Evolutionary conservation across 2,888 invertebrate species (phyloP).

Genomic region (Schizaphis graminum): DNA sequence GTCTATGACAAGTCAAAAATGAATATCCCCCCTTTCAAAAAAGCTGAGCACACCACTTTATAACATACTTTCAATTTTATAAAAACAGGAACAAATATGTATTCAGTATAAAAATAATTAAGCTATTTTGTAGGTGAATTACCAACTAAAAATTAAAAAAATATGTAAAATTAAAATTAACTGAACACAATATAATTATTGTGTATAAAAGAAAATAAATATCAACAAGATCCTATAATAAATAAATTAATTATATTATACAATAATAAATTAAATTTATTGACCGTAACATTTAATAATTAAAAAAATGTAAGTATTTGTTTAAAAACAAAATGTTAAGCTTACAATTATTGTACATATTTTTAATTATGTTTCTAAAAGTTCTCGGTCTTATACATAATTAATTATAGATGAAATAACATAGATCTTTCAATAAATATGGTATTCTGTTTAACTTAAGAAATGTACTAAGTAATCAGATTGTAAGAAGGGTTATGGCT

Average conservation of each 20-base stretch:
- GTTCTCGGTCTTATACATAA: not conserved
- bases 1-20: too few species aligned
- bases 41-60: too few species aligned
- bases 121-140: not conserved
- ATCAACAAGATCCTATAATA: not conserved
- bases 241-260: not conserved
- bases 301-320: not conserved
- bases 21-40: too few species aligned
- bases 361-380: not conserved
- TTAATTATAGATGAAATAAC: not conserved
- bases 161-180: not conserved
- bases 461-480: too few species aligned
- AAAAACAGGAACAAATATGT: not conserved
- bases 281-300: not conserved
- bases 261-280: not conserved
- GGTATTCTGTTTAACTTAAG: not conserved
- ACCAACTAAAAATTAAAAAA: not conserved
- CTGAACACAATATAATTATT: not conserved
- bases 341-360: not conserved
- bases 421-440: not conserved
- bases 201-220: not conserved
- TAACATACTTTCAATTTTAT: not conserved
- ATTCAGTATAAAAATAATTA: not conserved
- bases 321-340: not conserved
- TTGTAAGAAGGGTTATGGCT: not conserved